A percentile compares a stretch with the other conserved stretches of the same genome.
Evolutionary conservation across 1,140 invertebrate species (phyloP).

Genomic region (Ganaspis sp.): DNA sequence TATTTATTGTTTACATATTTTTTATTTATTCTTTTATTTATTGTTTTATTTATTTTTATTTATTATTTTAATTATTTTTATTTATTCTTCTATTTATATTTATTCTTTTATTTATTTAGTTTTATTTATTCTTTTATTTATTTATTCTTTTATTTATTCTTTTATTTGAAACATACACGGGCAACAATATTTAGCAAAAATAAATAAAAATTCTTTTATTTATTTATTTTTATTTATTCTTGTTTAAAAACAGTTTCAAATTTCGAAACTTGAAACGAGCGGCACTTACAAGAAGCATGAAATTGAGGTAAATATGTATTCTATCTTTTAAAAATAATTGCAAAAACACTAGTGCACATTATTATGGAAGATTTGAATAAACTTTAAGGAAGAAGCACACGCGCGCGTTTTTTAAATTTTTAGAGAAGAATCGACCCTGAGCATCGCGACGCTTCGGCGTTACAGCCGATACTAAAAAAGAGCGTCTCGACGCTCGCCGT

Average conservation of each 20-base stretch:
- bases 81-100: too few relatives aligned
- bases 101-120: too few relatives aligned
- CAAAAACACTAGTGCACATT: neutral
- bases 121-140: too few relatives aligned
- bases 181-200: too few relatives aligned
- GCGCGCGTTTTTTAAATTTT: neutral
- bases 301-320: neutral
- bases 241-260: neutral
- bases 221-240: constrained; percentile 32
- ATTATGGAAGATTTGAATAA: neutral
- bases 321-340: neutral
- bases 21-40: too few relatives aligned
- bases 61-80: too few relatives aligned
- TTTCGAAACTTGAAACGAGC: too few relatives aligned
- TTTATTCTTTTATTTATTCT: too few relatives aligned
- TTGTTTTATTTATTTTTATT: too few relatives aligned
- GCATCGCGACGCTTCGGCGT: constrained; percentile 61
- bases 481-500: constrained; percentile 36
- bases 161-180: too few relatives aligned
- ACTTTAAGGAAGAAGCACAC: neutral
- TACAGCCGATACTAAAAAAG: constrained; percentile 61
- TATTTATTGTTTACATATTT: too few relatives aligned
- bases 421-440: neutral
- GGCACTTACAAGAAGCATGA: neutral
- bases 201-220: too few relatives aligned